Evolutionary conservation across 2,797 vertebrate genomes (phyloP).

Genomic region (Pangasius krempfi): DNA sequence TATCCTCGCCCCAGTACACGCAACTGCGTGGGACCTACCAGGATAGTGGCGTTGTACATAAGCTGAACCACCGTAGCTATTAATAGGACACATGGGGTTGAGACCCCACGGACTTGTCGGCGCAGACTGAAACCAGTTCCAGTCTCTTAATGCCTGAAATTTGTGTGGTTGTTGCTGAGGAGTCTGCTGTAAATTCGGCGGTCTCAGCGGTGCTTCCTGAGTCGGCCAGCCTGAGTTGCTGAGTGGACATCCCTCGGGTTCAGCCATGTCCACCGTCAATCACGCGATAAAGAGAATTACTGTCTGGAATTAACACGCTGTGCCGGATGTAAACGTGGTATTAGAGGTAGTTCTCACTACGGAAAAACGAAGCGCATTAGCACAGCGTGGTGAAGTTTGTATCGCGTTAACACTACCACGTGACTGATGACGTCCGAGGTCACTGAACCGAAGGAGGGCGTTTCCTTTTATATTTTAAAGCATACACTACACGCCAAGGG

Average conservation of each 20-base stretch:
- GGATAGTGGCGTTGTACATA: not conserved
- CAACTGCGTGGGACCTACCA: not conserved
- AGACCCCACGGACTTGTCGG: slow-evolving; percentile 34
- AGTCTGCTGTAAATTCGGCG: slow-evolving; percentile 61
- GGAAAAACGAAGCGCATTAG: no score
- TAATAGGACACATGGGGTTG: not conserved
- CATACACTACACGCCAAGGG: no score
- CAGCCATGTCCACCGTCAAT: slow-evolving; percentile 56
- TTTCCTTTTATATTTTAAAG: no score
- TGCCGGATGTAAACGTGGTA: not conserved
- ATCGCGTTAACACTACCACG: no score
- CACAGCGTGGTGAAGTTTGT: no score
- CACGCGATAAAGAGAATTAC: not conserved
- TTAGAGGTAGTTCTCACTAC: rapidly evolving
- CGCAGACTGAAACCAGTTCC: slow-evolving; percentile 47
- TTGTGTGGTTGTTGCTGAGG: slow-evolving; percentile 61
- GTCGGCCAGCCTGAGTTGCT: slow-evolving; percentile 67
- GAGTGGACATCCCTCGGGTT: slow-evolving; percentile 65
- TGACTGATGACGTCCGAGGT: no score
- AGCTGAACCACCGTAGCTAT: not conserved
- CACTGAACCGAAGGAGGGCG: no score
- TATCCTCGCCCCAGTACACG: not conserved
- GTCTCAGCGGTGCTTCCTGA: slow-evolving; percentile 37
- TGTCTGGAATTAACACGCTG: not conserved
- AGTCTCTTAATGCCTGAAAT: slow-evolving; percentile 43